Percentiles rank a stretch among this genome's conserved stretches.
Conservation (phyloP, 2,888 invertebrate species). For the Eucera pruinosa region DNA sequence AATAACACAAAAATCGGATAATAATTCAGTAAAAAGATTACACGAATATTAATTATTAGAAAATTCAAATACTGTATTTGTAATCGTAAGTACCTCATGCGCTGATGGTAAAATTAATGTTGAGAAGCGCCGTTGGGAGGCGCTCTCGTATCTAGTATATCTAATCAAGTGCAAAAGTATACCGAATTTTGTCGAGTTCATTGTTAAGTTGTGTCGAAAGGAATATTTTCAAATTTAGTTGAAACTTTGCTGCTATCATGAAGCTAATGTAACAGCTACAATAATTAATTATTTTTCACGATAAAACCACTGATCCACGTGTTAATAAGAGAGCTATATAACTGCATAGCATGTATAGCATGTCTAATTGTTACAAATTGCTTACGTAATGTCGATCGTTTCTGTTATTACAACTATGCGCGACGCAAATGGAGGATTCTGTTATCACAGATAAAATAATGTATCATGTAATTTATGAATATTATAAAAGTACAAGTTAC, state of each 20-base stretch:
- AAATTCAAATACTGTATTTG: not conserved
- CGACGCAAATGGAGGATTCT: too few species aligned
- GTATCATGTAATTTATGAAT: not conserved
- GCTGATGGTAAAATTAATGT: slow-evolving; percentile 37
- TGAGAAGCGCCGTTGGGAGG: slow-evolving; percentile 2
- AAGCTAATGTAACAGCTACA: not conserved
- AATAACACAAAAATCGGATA: not conserved
- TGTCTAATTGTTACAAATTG: not conserved
- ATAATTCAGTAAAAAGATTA: too few species aligned
- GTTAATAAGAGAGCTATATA: not conserved
- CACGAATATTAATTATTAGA: too few species aligned
- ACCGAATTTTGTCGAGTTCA: slow-evolving; percentile 43
- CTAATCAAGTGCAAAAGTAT: slow-evolving; percentile 41
- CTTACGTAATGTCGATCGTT: slow-evolving; percentile 24
- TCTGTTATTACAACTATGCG: not conserved
- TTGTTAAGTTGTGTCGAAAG: slow-evolving; percentile 4
- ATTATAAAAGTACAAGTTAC: not conserved
- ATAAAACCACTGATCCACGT: not conserved
- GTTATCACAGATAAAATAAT: not conserved
- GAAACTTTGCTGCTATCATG: not conserved
- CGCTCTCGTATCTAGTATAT: slow-evolving; percentile 2
- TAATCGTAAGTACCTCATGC: slow-evolving; percentile 44
- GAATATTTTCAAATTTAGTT: not conserved
- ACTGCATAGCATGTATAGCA: not conserved
- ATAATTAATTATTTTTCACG: not conserved